These are phyloP conservation scores for Papilio protenor DNA, from an alignment of 2,888 invertebrate species.

Conservation along the genomic window DNA sequence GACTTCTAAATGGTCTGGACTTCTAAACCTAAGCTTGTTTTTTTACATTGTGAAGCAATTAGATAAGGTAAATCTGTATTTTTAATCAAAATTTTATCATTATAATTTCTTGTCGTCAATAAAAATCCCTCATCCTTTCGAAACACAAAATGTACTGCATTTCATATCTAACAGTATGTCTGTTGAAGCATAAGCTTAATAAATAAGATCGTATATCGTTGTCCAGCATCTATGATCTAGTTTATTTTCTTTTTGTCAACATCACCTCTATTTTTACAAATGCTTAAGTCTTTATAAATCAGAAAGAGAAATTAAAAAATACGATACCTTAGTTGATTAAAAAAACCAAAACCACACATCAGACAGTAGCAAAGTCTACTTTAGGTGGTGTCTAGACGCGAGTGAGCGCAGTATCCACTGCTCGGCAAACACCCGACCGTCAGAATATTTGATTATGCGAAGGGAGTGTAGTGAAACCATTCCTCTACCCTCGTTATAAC, in stretches of 20 bases:
- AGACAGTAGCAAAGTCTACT: slow-evolving; percentile 47
- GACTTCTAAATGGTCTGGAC: slow-evolving; percentile 52
- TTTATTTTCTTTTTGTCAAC: neutral
- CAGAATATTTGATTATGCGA: slow-evolving; percentile 80
- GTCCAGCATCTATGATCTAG: neutral
- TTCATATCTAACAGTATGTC: too few species aligned
- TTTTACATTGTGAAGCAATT: neutral
- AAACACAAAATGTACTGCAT: too few species aligned
- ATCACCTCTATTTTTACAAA: neutral
- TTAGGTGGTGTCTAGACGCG: slow-evolving; percentile 57
- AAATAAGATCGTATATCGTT: too few species aligned
- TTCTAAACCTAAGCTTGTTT: slow-evolving; percentile 12
- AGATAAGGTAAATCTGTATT: neutral
- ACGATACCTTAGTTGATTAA: neutral
- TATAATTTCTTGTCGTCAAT: too few species aligned
- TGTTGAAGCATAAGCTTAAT: too few species aligned
- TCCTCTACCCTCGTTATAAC: slow-evolving; percentile 48
- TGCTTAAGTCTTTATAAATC: neutral
- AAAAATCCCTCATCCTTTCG: too few species aligned
- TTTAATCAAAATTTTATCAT: neutral
- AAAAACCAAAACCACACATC: slow-evolving; percentile 44
- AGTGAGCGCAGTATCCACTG: slow-evolving; percentile 65
- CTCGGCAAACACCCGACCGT: slow-evolving; percentile 55
- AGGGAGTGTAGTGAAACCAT: slow-evolving; percentile 61
- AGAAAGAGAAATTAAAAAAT: neutral